phyloP scores from a whole-genome alignment of 1,140 invertebrate species.

The Habropoda laboriosa region DNA sequence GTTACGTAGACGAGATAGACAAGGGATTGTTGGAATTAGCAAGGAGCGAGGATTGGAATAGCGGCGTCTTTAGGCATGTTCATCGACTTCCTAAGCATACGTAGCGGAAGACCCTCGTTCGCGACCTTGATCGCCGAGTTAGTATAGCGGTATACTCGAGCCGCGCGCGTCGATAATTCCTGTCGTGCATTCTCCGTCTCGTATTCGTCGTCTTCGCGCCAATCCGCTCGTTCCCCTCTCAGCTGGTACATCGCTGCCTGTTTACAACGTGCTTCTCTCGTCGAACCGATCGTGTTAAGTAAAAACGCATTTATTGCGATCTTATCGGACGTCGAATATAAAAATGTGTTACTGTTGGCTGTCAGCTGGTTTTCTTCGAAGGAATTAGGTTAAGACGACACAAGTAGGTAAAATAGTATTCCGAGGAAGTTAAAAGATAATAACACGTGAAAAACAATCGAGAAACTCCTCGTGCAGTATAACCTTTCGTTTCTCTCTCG shows the following conservation, averaged over 20 bases:
- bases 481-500: background rate
- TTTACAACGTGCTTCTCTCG: conserved; percentile 30
- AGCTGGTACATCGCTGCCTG: conserved; percentile 33
- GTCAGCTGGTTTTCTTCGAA: background rate
- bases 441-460: no score
- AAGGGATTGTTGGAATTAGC: background rate
- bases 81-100: conserved; percentile 34
- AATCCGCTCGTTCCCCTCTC: conserved; percentile 26
- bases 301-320: background rate
- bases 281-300: background rate
- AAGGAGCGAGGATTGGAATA: background rate
- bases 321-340: background rate
- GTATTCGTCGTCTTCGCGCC: conserved; percentile 49
- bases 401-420: no score
- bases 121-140: conserved; percentile 64
- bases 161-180: conserved; percentile 67
- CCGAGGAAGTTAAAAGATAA: no score
- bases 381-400: background rate
- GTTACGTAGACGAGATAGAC: background rate
- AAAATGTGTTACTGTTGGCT: background rate
- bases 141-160: conserved; percentile 57
- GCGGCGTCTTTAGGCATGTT: background rate
- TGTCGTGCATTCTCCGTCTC: conserved; percentile 57
- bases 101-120: conserved; percentile 47
- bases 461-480: background rate